Evolutionary conservation across 92 coral and sea anemone species (phyloP).

Genomic region (Isaurus tuberculatus): DNA sequence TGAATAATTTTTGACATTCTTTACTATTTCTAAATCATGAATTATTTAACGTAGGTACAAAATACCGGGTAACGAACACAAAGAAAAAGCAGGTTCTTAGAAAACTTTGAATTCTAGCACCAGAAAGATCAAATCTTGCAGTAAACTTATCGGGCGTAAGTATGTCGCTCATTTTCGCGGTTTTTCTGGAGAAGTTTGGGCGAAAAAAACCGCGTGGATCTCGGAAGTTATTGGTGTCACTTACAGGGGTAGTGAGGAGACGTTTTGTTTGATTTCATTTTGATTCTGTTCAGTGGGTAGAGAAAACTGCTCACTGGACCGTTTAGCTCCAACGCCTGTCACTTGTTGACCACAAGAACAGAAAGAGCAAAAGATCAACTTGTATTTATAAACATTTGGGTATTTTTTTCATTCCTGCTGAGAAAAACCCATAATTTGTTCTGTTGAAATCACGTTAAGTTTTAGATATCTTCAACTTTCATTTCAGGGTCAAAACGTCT

Average conservation of each 20-base stretch:
- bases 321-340: neutral
- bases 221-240: neutral
- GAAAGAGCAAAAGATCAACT: conserved; percentile 72
- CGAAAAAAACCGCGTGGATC: neutral
- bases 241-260: neutral
- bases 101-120: conserved; percentile 51
- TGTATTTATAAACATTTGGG: conserved; percentile 45
- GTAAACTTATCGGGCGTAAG: neutral
- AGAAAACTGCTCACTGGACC: neutral
- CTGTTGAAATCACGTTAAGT: too few relatives aligned
- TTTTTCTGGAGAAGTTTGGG: neutral
- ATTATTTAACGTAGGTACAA: conserved; percentile 19
- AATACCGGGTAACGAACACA: conserved; percentile 41
- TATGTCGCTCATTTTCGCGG: neutral
- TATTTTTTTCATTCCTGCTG: neutral
- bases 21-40: conserved; percentile 9
- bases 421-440: neutral
- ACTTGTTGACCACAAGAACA: conserved; percentile 34
- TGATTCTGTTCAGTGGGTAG: conserved; percentile 8
- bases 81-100: conserved; percentile 46
- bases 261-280: neutral
- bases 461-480: too few relatives aligned
- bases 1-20: conserved; percentile 25
- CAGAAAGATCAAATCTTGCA: conserved; percentile 49
- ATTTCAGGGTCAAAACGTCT: too few relatives aligned